Base-by-base conservation (phyloP, 1,140 invertebrate species). In the Ceratitis capitata region DNA sequence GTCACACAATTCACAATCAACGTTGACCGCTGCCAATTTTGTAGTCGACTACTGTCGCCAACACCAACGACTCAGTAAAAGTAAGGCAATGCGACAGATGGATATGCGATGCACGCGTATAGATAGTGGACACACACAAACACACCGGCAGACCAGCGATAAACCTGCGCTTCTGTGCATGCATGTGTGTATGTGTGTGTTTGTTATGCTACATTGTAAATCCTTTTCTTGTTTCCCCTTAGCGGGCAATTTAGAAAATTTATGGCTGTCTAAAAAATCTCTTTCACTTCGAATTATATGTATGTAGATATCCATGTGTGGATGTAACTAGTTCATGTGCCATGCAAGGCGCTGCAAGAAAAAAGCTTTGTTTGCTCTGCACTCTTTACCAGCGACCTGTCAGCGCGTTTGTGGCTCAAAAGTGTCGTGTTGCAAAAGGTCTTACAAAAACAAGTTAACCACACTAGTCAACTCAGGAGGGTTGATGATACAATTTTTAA, bases 1-100 rank as follows among this genome's bases (percentile, higher is more conserved):
- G 69, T 78, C 69, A 42, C 69, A 78, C 69, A 78, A 78, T 78
- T 78, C 39, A 78, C 69, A 78, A 78, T 78, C 69, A 78, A 78
- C 69, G 39, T 45, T 78, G 69, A 78, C 69, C 69, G 69, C 35
- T 78, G 69, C 69, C 69, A 78, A 78, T 78, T 78, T 78, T 78
- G 69, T 78, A 45, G 23, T 23, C 42, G 39, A 78, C 69, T 78
- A 39, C 69, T 45, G 69, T 78, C 39, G 69, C 10, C 39, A 9
- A 39, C 61, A 26, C 29, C 39, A 26, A 19, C 51, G 19, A 56
- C 51, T 56, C n/a, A n/a, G n/a, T n/a, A 39, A 69, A n/a, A 39
- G 35, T 16, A 32, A 19, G 14, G 16, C 69, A 78, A 78, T 45
- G n/a, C n/a, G 23, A 42, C 69, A 23, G 69, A 78, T 39, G 69